A percentile compares a stretch with the other conserved stretches of the same genome.
phyloP scores from a whole-genome alignment of 35 echinoderm and acorn worm species.

The Strongylocentrotus purpuratus region DNA sequence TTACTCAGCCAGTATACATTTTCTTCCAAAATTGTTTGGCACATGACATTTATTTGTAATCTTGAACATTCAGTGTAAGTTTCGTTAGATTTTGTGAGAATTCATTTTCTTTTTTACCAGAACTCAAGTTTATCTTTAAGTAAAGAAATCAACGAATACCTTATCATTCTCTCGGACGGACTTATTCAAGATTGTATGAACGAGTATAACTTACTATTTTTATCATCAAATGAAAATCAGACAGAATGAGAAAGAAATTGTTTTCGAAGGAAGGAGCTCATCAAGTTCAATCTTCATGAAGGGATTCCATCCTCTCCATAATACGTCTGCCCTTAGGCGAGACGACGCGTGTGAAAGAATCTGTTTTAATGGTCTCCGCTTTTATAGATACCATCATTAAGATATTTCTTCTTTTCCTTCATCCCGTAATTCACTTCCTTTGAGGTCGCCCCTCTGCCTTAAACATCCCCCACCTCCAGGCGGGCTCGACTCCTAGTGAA shows the following conservation, averaged over 20 bases:
- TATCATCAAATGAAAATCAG: no score
- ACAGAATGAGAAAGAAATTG: not conserved
- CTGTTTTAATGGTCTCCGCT: not conserved
- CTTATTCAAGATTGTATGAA: not conserved
- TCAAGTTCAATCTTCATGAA: not conserved
- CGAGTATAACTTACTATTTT: not conserved
- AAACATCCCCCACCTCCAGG: not conserved
- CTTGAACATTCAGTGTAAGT: no score
- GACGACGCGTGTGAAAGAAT: not conserved
- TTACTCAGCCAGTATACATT: no score
- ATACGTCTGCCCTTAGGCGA: not conserved
- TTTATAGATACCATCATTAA: constrained; percentile 8
- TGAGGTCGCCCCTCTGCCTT: not conserved
- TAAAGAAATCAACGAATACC: no score
- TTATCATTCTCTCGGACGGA: no score
- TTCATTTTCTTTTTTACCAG: no score
- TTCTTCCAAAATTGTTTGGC: no score
- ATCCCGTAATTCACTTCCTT: not conserved
- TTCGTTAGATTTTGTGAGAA: no score
- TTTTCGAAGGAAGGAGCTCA: not conserved
- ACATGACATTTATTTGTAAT: no score
- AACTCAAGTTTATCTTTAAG: no score
- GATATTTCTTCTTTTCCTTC: not conserved
- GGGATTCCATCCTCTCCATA: not conserved
- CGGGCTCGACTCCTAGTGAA: not conserved